phyloP scores from a whole-genome alignment of 53 echinoderm and acorn worm species.

The Stichopus horrens region DNA sequence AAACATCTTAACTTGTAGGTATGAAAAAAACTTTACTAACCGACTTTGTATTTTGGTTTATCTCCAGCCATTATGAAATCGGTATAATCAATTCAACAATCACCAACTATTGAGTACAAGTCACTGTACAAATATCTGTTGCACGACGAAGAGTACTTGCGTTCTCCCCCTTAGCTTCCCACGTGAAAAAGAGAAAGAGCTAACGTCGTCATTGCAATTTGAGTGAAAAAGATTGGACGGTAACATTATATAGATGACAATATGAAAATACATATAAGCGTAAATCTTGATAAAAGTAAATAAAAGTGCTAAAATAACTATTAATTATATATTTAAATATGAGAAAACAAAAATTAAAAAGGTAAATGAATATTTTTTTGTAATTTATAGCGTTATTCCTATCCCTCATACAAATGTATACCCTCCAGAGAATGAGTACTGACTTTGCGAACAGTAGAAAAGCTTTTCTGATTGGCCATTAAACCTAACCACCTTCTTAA shows the following conservation, averaged over 20 bases:
- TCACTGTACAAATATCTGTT: not conserved
- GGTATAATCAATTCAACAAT: not conserved
- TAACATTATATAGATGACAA: not conserved
- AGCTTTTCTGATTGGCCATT: conserved; percentile 14
- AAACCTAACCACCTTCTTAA: not conserved
- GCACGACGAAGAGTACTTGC: not conserved
- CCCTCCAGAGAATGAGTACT: not conserved
- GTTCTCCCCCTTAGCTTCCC: not conserved
- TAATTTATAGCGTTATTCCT: no score
- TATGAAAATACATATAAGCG: no score
- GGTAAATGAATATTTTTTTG: no score
- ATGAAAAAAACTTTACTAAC: conserved; percentile 47
- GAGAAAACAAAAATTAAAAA: no score
- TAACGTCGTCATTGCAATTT: not conserved
- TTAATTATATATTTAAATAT: no score
- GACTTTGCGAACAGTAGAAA: not conserved
- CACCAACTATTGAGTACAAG: not conserved
- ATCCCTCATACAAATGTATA: not conserved
- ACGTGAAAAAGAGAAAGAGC: conserved; percentile 20
- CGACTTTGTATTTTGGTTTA: conserved; percentile 86
- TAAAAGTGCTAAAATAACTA: no score
- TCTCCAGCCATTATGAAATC: conserved; percentile 53
- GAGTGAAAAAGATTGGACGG: not conserved
- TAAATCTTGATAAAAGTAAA: no score
- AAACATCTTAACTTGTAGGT: not conserved